Evolutionary conservation across 2,888 invertebrate species (phyloP), one percentile per base, ranked within the genome.

Genomic region (Eumacrocentrus americanus): DNA sequence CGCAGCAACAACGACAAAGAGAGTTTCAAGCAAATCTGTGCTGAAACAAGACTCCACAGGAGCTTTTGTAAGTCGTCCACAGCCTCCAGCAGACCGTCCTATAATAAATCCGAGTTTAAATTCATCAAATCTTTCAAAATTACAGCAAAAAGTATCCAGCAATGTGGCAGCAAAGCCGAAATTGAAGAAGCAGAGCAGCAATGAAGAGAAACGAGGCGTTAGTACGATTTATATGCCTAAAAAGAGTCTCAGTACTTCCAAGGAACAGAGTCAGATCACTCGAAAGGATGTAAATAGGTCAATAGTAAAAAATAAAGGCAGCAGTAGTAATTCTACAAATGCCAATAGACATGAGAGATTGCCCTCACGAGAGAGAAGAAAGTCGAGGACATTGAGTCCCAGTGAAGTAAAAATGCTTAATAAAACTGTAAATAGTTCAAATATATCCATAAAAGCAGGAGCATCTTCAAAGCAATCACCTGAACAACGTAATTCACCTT

Each of bases 351-450:
- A n/a, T n/a, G 44, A 53, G n/a, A 62, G 64, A 38, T 55, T 65
- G 53, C 61, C 58, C 3, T 70, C 69, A n/a, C 71, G 66, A 58
- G 74, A 73, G 60, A 70, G 74, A 6, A 74, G 64, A 62, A 70
- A 68, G 58, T 77, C 79, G 1, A 71, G 76, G 56, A 78, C 75
- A n/a, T 62, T 79, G 14, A 80, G 77, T 62, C 79, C 79, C 2
- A 75, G 74, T 55, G 80, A 80, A 65, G 69, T 79, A 3, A 80
- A 72, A 60, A 63, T 78, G 56, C 61, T 77, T 4, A 48, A 55
- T 18, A 50, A 7, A 34, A 48, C 48, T 50, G 9, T 29, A 35
- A 59, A 59, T 29, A 25, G 2, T 16, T 50, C 16, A 42, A 38
- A 16, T 11, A 12, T 14, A 22, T 11, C 34, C 14, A 7, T 3